Conservation (phyloP, 2,888 invertebrate species). For the Arrhopalites spinosus region DNA sequence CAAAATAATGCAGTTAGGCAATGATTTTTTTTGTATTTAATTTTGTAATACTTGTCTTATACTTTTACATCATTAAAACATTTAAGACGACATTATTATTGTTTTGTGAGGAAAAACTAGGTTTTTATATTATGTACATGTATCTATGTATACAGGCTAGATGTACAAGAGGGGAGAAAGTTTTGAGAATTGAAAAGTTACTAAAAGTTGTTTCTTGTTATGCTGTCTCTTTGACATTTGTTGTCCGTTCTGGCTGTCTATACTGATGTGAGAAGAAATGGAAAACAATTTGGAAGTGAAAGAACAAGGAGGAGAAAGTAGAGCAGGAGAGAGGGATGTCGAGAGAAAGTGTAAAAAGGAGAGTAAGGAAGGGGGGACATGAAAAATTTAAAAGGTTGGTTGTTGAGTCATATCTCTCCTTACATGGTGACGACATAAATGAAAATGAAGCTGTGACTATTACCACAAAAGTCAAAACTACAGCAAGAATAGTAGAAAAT, state of each 20-base stretch:
- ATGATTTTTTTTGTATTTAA: too few species aligned
- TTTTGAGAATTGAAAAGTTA: too few species aligned
- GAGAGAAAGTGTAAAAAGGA: background rate
- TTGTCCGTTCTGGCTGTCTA: background rate
- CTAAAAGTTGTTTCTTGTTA: background rate
- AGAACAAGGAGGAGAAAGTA: background rate
- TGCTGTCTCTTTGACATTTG: background rate
- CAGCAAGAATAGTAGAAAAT: background rate
- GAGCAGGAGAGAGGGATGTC: background rate
- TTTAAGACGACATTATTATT: too few species aligned
- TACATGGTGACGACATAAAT: conserved; percentile 17
- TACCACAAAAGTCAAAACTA: background rate
- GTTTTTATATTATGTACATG: too few species aligned
- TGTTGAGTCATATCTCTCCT: conserved; percentile 23
- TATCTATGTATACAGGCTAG: too few species aligned
- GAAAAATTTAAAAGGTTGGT: conserved; percentile 17
- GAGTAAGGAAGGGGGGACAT: background rate
- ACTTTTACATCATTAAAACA: too few species aligned
- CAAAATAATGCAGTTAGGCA: too few species aligned
- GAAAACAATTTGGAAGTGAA: conserved; percentile 2
- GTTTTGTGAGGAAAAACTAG: too few species aligned
- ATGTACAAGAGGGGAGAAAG: too few species aligned
- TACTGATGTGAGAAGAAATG: background rate
- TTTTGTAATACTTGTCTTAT: too few species aligned
- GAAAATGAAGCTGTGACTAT: conserved; percentile 1